Base-by-base conservation (phyloP, 2,797 vertebrate genomes). In the Gambusia yucatana region DNA sequence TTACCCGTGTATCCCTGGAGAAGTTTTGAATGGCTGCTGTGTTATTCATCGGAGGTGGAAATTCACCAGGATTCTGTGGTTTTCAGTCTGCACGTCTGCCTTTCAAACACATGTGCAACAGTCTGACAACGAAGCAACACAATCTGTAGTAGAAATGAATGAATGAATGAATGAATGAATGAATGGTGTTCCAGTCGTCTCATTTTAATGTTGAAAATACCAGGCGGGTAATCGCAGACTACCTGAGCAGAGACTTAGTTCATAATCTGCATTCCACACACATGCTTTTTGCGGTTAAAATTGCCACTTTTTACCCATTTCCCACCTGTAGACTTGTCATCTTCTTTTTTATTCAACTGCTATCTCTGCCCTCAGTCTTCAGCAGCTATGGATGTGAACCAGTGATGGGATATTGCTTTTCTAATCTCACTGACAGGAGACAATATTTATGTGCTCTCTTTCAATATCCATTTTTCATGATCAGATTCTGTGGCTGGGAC, bases 391-490 rank as follows among this genome's bases (percentile, higher is more conserved):
- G 86, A 86, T 91, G 86, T 79, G 84, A 83, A 82, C 87, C 81
- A 71, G 82, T 73, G 76, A 91, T 91, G 87, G 92, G 91, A 93
- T 95, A 95, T 94, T 96, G 95, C 92, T 95, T 96, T 95, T 94
- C 86, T 95, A 96, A 95, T 95, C 93, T 95, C 92, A 91, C 94
- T 95, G 93, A 95, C 92, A 89, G 84, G 85, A 88, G 92, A 93
- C 88, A 92, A 94, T 94, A 94, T 94, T 94, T 95, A 92, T 93
- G 88, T 91, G 90, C 94, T 94, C 90, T 94, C 94, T 95, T 94
- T 94, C 91, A 90, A 94, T 94, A 94, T 91, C 90, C 90, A 93
- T 94, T 93, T 88, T 84, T 91, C 81, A 84, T 90, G 83, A 82
- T 83, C 90, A 90, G 75, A 83, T 75, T 76, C 30, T 63, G 55